Evolutionary conservation across 2,888 invertebrate genomes (phyloP), one percentile per base, ranked within the genome.

Genomic region (Platycheirus rosarum): DNA sequence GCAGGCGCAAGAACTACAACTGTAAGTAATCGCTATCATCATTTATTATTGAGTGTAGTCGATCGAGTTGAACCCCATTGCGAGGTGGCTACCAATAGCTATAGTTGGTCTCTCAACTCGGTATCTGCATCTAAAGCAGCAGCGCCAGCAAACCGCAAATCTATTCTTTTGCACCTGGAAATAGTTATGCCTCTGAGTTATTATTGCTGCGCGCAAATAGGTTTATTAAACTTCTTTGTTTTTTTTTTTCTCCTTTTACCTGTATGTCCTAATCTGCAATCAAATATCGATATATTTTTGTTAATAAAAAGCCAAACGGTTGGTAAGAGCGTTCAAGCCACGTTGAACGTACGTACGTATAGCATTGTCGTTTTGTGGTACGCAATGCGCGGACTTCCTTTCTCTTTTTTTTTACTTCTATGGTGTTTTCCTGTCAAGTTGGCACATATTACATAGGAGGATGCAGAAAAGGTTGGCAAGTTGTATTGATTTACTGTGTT

Each of bases 141-240:
- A 71, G 20, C 48, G 14, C 9, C 23, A 60, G 63, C 71, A 82
- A n/a, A 77, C 82, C 68, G 77, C 82, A 82, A 80, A 82, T 73
- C 82, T 82, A 82, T 82, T 82, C 82, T 77, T 82, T 82, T 82
- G 77, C 82, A 82, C 82, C 82, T 82, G 82, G 82, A 82, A 77
- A 77, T 82, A 71, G 82, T 77, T 77, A 63, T 71, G 68, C 49
- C 71, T 76, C 42, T 73, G 77, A 77, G 77, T 77, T 76, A 77
- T 76, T 71, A 77, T 71, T 68, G 44, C 71, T 35, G 73, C 46
- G 73, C 76, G 53, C 71, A 77, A 82, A 77, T 82, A 57, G 77
- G 77, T 82, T 82, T 82, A 63, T 73, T 77, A 77, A 8, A 23
- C 3, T 32, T 32, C 1, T 73, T 82, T 82, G 73, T 73, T 73